These are phyloP conservation scores for Todiramphus chloris DNA, from an alignment of 2,113 vertebrate genomes.

Conservation along the genomic window DNA sequence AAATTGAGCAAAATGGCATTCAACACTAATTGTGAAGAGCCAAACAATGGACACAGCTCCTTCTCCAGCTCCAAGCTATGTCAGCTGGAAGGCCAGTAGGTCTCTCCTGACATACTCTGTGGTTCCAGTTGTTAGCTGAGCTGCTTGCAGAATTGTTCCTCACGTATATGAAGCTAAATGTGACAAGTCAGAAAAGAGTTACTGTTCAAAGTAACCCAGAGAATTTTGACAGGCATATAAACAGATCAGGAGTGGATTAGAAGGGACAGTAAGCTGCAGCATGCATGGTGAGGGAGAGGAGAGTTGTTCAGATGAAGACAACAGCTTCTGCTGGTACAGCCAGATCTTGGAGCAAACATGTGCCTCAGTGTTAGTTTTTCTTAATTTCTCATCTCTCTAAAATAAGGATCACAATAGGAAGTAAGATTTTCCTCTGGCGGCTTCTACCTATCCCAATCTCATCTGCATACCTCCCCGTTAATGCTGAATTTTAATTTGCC, in stretches of 20 bases:
- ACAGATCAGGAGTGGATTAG: not conserved
- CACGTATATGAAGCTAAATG: not conserved
- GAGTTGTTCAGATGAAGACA: not conserved
- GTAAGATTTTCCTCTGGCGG: not conserved
- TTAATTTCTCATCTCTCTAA: not conserved
- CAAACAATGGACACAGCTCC: not conserved
- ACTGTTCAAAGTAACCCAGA: not conserved
- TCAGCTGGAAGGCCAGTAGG: not conserved
- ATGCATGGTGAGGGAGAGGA: not conserved
- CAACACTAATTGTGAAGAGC: not conserved
- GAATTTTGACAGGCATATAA: accelerated
- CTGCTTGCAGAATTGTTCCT: not conserved
- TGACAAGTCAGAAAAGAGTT: not conserved
- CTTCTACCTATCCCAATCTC: not conserved
- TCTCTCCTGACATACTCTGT: not conserved
- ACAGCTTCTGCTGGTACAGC: not conserved
- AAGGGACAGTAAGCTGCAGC: not conserved
- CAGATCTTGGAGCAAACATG: not conserved
- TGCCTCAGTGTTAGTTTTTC: not conserved
- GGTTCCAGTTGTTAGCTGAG: not conserved
- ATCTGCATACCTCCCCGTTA: not conserved
- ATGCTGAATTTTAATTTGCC: not conserved
- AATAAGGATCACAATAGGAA: not conserved
- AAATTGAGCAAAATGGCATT: not conserved
- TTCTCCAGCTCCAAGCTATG: not conserved